Conservation (phyloP, 2,888 invertebrate genomes). For the Auanema sp. region DNA sequence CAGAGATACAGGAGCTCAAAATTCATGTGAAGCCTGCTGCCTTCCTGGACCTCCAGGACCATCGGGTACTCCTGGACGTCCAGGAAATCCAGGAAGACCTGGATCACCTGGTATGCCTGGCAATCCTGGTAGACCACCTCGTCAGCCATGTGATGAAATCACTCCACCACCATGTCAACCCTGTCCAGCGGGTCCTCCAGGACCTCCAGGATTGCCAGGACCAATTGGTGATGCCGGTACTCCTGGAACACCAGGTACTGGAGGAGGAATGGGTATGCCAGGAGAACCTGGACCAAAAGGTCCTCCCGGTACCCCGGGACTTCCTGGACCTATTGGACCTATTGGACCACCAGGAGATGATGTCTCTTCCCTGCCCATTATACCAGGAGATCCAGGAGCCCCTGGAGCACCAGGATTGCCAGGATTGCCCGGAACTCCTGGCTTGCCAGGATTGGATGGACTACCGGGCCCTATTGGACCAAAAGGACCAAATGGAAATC, state of each 20-base stretch:
- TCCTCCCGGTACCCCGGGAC: conserved; percentile 46
- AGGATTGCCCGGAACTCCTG: conserved; percentile 43
- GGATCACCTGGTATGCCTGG: conserved; percentile 48
- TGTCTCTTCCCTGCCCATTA: conserved; percentile 34
- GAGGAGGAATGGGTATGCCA: conserved; percentile 35
- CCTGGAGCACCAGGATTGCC: conserved; percentile 34
- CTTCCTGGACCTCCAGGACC: conserved; percentile 43
- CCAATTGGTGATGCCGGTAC: conserved; percentile 41
- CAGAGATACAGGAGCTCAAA: conserved; percentile 19
- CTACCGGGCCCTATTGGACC: conserved; percentile 32
- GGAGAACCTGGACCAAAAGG: conserved; percentile 47
- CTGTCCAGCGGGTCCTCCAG: conserved; percentile 44
- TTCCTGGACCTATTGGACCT: conserved; percentile 44
- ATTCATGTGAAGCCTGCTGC: conserved; percentile 54
- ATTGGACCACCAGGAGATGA: conserved; percentile 47
- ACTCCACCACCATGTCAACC: conserved; percentile 49
- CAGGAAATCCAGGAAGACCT: conserved; percentile 47
- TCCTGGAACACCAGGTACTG: conserved; percentile 43
- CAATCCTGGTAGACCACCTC: conserved; percentile 49
- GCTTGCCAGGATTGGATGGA: conserved; percentile 43
- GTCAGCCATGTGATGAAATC: conserved; percentile 49
- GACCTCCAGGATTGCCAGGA: conserved; percentile 44
- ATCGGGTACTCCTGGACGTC: conserved; percentile 38
- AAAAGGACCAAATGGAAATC: conserved; percentile 30
- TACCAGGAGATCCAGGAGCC: conserved; percentile 71